Evolutionary conservation across 2,797 vertebrate genomes (phyloP), one percentile per base, ranked within the genome.

Genomic region (Falco rusticolus): DNA sequence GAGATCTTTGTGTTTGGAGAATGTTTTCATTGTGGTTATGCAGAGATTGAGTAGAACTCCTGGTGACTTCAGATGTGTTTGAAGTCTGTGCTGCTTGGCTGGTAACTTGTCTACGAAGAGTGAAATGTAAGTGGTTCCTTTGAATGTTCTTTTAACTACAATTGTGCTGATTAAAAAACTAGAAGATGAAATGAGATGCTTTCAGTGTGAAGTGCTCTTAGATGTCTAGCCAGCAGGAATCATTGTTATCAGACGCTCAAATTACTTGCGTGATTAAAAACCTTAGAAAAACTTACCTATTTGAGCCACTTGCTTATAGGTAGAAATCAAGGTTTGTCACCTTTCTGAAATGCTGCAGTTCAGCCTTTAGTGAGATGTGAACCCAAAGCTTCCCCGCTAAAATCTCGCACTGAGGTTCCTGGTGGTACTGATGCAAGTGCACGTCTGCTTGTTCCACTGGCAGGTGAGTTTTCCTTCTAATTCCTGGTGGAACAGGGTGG

Each of bases 241-340:
- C 33, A 5, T 64, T 89, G 71, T 74, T 93, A 71, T 41, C 84
- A 88, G 69, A 59, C 84, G 39, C 39, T 88, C 61, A 84, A 71
- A 91, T 89, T 57, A 74, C 37, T 94, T 79, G 25, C 41, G 31
- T 82, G 90, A 91, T 83, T 71, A 95, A 94, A 91, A 94, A 60
- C 66, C 25, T 63, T 64, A 59, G 31, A 45, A 90, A 84, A 79
- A 66, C 4, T 2, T 53, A 2, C 0, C 3, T 53, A 34, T 70
- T 83, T 60, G 29, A 65, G 75, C 64, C 11, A 25, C 21, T 66
- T 69, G 18, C 45, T 83, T 77, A 18, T 15, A 75, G 39, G 50
- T 71, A 50, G 68, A 66, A 82, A 34, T 31, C 26, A 63, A 54
- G 19, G 41, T 63, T 82, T 83, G 7, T 39, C 90, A 25, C 16